Evolutionary conservation across 2,797 vertebrate species (phyloP).

Genomic region (Sebastes trivittatus): DNA sequence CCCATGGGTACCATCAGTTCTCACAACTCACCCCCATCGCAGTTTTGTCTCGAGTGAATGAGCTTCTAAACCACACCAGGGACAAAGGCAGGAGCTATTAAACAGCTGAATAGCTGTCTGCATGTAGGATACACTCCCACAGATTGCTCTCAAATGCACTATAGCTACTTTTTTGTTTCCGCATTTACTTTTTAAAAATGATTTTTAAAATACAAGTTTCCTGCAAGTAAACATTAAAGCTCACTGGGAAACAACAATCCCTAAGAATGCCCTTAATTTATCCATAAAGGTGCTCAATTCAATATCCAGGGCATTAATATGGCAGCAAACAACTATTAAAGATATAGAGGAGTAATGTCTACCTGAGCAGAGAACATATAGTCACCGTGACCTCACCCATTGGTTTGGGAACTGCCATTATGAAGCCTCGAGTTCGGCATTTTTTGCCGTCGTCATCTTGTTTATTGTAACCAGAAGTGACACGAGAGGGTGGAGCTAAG

Average conservation of each 20-base stretch:
- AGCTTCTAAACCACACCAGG: conserved; percentile 5
- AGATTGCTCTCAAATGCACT: background rate
- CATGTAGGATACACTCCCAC: background rate
- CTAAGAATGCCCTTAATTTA: background rate
- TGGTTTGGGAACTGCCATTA: too few relatives aligned
- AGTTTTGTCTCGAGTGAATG: conserved; percentile 9
- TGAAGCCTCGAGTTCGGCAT: too few relatives aligned
- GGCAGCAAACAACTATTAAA: too few relatives aligned
- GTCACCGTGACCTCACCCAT: too few relatives aligned
- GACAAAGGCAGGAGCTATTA: background rate
- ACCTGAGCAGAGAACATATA: too few relatives aligned
- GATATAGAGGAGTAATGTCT: too few relatives aligned
- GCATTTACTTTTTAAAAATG: background rate
- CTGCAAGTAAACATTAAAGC: background rate
- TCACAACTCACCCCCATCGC: conserved; percentile 1
- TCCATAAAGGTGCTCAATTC: background rate
- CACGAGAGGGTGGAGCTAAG: too few relatives aligned
- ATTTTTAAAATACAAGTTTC: background rate
- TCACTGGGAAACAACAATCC: background rate
- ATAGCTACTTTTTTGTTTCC: background rate
- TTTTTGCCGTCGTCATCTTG: too few relatives aligned
- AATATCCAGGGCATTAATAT: too few relatives aligned
- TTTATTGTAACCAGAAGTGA: too few relatives aligned
- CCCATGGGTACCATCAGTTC: conserved; percentile 9
- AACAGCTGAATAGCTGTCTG: background rate